Evolutionary conservation across 2,113 vertebrate species (phyloP), one percentile per base, ranked within the genome.

Genomic region (Myotis davidii): DNA sequence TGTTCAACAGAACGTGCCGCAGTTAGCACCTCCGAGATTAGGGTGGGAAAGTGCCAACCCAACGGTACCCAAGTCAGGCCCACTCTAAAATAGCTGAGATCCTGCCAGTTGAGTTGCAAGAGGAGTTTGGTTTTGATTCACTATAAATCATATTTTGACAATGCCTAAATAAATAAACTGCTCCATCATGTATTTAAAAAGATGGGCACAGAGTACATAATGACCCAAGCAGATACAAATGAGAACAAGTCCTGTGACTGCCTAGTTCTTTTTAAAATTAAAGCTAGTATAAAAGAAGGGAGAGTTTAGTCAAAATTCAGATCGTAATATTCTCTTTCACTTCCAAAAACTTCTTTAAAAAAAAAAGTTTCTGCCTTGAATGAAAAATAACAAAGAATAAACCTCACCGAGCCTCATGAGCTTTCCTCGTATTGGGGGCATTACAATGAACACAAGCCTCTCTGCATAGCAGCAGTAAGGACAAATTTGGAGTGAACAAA

Each of bases 151-250:
- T 69, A 94, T 42, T 59, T 93, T 91, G 86, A 39, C 72, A 48
- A 54, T 94, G 61, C 85, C 84, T 95, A 86, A 78, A 78, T 81
- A 92, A 92, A 91, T 65, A 93, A 94, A 94, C 77, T 94, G 94
- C 76, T 92, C 54, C n/a, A 93, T 69, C 59, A 87, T 52, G 69
- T 85, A 88, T 67, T 83, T 83, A 96, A 94, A 93, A 91, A 86
- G 90, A 96, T 39, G 81, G 67, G 78, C 65, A 76, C 2, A 78
- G 86, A 91, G 87, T 39, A 86, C 27, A n/a, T 86, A 79, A 96
- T 82, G 93, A 86, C 25, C 65, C 76, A 87, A 79, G 70, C 79
- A 91, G 70, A 83, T 56, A 83, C 89, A 82, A 92, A 81, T 50
- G 81, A 95, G 82, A 94, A 81, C 83, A 39, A 72, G 34, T 70